Conservation (phyloP, 2,797 vertebrate genomes). For the Acipenser ruthenus region DNA sequence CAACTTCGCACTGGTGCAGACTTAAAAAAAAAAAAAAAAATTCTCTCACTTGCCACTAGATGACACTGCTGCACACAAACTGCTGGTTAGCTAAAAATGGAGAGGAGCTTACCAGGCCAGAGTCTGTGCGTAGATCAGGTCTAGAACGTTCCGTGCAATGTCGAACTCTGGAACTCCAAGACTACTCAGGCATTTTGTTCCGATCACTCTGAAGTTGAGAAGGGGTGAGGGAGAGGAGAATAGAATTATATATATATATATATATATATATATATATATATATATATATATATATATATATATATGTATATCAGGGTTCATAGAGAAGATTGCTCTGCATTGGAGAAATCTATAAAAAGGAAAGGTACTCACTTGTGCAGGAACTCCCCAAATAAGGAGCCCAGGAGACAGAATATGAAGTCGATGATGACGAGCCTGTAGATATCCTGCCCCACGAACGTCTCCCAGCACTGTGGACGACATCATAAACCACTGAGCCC, state of each 20-base stretch:
- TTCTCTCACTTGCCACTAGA: not conserved
- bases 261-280: slow-evolving; percentile 1
- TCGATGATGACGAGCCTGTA: slow-evolving; percentile 84
- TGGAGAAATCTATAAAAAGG: too few relatives aligned
- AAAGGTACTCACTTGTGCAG: slow-evolving; percentile 70
- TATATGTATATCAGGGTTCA: too few relatives aligned
- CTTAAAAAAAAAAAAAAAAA: not conserved
- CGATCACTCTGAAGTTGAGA: slow-evolving; percentile 63
- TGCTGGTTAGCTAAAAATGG: not conserved
- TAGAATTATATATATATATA: slow-evolving; percentile 9
- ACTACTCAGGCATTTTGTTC: slow-evolving; percentile 50
- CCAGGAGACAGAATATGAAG: slow-evolving; percentile 81
- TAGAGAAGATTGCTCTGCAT: too few relatives aligned
- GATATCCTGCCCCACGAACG: slow-evolving; percentile 80
- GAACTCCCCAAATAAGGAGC: slow-evolving; percentile 88
- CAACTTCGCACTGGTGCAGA: not conserved
- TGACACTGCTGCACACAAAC: not conserved
- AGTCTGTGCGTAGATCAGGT: slow-evolving; percentile 90
- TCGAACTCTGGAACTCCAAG: slow-evolving; percentile 83
- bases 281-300: slow-evolving; percentile 8
- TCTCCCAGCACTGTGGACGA: slow-evolving; percentile 85
- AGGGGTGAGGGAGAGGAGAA: slow-evolving; percentile 2
- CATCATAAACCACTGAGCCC: not conserved
- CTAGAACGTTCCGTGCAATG: slow-evolving; percentile 83
- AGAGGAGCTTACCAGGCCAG: slow-evolving; percentile 70